Evolutionary conservation across 2,888 invertebrate species (phyloP), one percentile per base, ranked within the genome.

Genomic region (Axea sp.): DNA sequence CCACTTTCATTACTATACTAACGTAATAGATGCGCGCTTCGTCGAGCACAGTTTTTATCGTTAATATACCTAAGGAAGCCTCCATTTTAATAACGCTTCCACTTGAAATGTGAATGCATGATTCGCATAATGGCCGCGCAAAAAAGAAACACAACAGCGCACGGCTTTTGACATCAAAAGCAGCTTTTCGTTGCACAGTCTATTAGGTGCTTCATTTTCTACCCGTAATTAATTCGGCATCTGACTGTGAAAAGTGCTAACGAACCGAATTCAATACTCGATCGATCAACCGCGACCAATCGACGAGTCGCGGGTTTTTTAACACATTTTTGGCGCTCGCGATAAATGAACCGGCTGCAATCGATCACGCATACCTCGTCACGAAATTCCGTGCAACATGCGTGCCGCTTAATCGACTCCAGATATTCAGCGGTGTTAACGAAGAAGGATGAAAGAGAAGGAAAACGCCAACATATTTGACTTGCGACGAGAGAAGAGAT

Each of bases 361-460:
- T 51, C 17, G 39, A 64, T 49, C n/a, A n/a, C n/a, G 73, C 12
- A 39, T 28, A 39, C 72, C 51, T 37, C 45, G 68, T 45, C 53
- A 59, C 64, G 51, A 53, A 67, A 65, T 76, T 53, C 37, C 31
- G 15, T 17, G 62, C 39, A 7, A 41, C 39, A 60, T 71, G 68
- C 69, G 74, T 73, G 73, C 45, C 65, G 73, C 64, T 75, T 75
- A 76, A 74, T 78, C 74, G 75, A 75, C 74, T 31, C 55, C 62
- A 37, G 59, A 73, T 62, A 73, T 71, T 69, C 49, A 43, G 37
- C 17, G 30, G 9, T 31, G 43, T 43, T 53, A 53, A 37, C 41
- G 39, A 33, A 41, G 17, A 7, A 3, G 3, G 6, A 0, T 1
- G 3, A 11, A n/a, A 9, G 9, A 11, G 24, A 6, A 6, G 17